These are phyloP conservation scores for Caradrina clavipalpis DNA, from an alignment of 2,888 invertebrate species.

Conservation along the genomic window DNA sequence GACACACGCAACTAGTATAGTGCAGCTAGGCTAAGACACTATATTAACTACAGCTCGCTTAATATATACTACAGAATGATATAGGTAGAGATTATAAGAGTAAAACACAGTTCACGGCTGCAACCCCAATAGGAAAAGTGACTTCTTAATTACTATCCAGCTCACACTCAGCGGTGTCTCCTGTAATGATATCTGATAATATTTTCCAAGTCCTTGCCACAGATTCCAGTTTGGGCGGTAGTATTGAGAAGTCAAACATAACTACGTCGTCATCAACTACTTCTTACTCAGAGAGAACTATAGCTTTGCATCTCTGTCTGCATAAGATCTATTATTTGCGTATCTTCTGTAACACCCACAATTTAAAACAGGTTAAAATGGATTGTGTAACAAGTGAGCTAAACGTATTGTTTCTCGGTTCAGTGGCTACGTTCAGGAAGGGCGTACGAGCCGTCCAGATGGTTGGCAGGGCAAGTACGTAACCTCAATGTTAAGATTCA, in stretches of 20 bases:
- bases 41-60: slow-evolving; percentile 79
- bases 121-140: slow-evolving; percentile 58
- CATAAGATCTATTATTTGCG: slow-evolving; percentile 79
- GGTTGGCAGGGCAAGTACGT: slow-evolving; percentile 99
- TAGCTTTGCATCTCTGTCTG: slow-evolving; percentile 86
- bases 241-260: slow-evolving; percentile 72
- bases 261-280: slow-evolving; percentile 58
- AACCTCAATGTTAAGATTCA: slow-evolving; percentile 86
- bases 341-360: slow-evolving; percentile 73
- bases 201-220: slow-evolving; percentile 7
- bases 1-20: slow-evolving; percentile 87
- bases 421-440: slow-evolving; percentile 99
- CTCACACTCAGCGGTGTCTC: slow-evolving; percentile 37
- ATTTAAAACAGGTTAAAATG: slow-evolving; percentile 75
- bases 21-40: slow-evolving; percentile 86
- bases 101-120: slow-evolving; percentile 72
- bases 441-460: slow-evolving; percentile 99
- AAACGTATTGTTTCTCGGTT: slow-evolving; percentile 89
- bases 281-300: slow-evolving; percentile 56
- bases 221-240: slow-evolving; percentile 59
- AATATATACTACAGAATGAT: slow-evolving; percentile 65
- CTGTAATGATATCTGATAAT: not conserved
- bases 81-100: slow-evolving; percentile 62
- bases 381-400: slow-evolving; percentile 71
- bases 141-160: slow-evolving; percentile 64